phyloP scores from a whole-genome alignment of 2,113 vertebrate genomes.

The Melanocharis versteri region DNA sequence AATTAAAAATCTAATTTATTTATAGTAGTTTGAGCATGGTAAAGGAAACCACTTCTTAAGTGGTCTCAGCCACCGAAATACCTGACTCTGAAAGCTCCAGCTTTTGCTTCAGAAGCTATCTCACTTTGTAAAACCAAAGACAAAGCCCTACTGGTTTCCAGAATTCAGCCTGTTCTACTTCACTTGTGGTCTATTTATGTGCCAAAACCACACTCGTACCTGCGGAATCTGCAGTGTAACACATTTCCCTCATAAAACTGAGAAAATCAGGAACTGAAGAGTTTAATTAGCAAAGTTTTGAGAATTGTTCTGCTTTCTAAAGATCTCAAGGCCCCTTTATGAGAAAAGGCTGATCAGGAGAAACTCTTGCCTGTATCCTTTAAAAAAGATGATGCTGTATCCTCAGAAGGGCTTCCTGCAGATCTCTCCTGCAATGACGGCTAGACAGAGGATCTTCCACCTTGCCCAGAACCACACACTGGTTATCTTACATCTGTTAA shows the following conservation, averaged over 20 bases:
- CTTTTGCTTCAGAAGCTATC: not conserved
- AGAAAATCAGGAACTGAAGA: not conserved
- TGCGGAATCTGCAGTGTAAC: not conserved
- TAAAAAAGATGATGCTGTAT: not conserved
- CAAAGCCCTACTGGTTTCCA: not conserved
- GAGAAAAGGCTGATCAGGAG: not conserved
- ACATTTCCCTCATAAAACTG: not conserved
- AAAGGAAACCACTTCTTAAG: not conserved
- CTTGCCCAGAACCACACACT: not conserved
- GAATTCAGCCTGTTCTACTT: not conserved
- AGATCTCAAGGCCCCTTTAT: not conserved
- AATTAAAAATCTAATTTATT: not conserved
- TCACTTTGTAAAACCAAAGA: not conserved
- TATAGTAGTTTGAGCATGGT: not conserved
- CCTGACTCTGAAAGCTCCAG: not conserved
- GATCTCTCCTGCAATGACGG: not conserved
- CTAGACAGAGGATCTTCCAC: not conserved
- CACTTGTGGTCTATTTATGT: not conserved
- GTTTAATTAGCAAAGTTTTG: not conserved
- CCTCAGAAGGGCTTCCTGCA: not conserved
- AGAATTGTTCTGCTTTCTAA: not conserved
- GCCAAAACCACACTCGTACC: fast-evolving
- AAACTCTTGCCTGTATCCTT: not conserved
- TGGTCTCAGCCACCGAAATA: not conserved
- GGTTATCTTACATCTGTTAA: not conserved